A percentile compares a stretch with the other conserved stretches of the same genome.
Conservation (phyloP, 2,797 vertebrate species). For the Acestrorhynchus altus region DNA sequence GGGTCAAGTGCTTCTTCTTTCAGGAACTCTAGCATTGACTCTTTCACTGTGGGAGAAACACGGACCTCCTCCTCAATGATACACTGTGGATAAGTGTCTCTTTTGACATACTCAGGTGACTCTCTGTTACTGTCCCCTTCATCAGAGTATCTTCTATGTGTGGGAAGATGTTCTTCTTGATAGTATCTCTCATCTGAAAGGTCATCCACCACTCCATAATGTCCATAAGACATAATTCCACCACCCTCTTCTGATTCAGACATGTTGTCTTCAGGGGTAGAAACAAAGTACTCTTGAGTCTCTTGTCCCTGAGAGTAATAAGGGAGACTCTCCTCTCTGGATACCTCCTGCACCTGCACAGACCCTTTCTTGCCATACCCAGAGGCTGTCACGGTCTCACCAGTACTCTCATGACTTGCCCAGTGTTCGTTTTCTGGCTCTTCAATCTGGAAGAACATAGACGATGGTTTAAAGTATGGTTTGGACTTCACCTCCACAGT, state of each 20-base stretch:
- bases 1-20: conserved; percentile 85
- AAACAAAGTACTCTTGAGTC: conserved; percentile 89
- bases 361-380: conserved; percentile 64
- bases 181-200: conserved; percentile 82
- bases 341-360: conserved; percentile 79
- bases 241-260: conserved; percentile 75
- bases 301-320: conserved; percentile 75
- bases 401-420: conserved; percentile 56
- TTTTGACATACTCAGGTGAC: conserved; percentile 59
- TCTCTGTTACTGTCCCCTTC: conserved; percentile 68
- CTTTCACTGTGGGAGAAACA: conserved; percentile 87
- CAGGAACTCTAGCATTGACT: conserved; percentile 84
- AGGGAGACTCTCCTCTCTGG: conserved; percentile 68
- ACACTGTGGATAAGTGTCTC: conserved; percentile 76
- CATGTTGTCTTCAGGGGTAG: conserved; percentile 89
- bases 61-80: conserved; percentile 92
- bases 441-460: conserved; percentile 85
- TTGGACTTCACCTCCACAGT: conserved; percentile 74
- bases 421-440: conserved; percentile 83
- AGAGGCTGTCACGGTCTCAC: conserved; percentile 54
- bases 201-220: conserved; percentile 81
- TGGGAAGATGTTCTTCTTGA: conserved; percentile 70
- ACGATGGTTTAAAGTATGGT: conserved; percentile 68
- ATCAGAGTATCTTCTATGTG: conserved; percentile 64
- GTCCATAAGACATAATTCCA: conserved; percentile 85